These are phyloP conservation scores for Paguma larvata DNA, from an alignment of 2,797 vertebrate species.

Conservation along the genomic window DNA sequence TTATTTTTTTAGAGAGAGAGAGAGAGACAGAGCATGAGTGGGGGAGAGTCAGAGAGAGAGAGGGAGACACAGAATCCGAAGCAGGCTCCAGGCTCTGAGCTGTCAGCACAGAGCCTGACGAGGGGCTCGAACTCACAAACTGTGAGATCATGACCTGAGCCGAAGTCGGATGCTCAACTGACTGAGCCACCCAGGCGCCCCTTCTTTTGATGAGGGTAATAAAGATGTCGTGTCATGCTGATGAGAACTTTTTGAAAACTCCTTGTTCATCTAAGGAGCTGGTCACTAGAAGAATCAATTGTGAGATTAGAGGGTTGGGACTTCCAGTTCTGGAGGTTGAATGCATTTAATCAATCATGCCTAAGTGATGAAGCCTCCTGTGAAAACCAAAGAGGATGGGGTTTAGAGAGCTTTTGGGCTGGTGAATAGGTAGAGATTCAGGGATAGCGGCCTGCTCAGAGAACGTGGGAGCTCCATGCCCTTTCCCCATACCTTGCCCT, in stretches of 20 bases:
- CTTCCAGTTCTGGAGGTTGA: neutral
- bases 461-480: neutral
- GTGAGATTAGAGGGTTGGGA: neutral
- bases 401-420: neutral
- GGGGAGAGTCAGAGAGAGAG: no score
- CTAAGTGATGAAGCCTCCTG: neutral
- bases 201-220: neutral
- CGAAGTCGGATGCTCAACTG: no score
- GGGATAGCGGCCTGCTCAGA: neutral
- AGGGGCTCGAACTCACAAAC: no score
- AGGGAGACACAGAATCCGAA: no score
- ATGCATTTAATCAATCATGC: neutral
- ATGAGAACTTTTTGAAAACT: neutral
- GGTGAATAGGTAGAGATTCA: neutral
- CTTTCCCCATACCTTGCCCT: neutral
- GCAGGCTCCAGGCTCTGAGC: no score
- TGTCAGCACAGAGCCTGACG: no score
- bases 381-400: neutral
- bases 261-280: neutral
- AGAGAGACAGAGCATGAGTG: no score
- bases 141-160: no score
- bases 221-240: neutral
- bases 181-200: no score
- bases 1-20: no score
- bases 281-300: neutral